These are phyloP conservation scores for Anagyrus pseudococci DNA, from an alignment of 2,888 invertebrate species.

Conservation along the genomic window DNA sequence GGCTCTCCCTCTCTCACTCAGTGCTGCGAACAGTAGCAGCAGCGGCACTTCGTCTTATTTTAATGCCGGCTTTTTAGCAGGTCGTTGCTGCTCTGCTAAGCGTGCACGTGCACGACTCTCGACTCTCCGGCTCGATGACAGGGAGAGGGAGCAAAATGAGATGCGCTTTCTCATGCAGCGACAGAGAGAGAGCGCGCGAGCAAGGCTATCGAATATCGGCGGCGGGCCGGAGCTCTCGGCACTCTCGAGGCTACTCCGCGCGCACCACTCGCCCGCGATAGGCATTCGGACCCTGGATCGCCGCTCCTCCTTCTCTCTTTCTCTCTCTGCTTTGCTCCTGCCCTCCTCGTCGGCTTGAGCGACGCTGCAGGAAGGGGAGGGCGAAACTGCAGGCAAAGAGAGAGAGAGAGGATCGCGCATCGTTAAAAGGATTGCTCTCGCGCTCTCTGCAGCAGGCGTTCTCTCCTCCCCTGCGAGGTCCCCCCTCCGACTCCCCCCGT, in stretches of 20 bases:
- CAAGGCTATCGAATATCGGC: slow-evolving; percentile 43
- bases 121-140: slow-evolving; percentile 15
- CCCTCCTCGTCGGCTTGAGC: no score
- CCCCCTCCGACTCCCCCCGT: background rate
- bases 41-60: no score
- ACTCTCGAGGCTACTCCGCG: background rate
- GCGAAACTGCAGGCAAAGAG: background rate
- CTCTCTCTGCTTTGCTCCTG: no score
- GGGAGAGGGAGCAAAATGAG: slow-evolving; percentile 36
- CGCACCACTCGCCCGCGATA: slow-evolving; percentile 3
- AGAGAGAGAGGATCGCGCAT: slow-evolving; percentile 43
- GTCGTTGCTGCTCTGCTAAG: no score
- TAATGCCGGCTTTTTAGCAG: no score
- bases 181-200: slow-evolving; percentile 20
- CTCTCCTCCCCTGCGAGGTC: background rate
- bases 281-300: slow-evolving; percentile 11
- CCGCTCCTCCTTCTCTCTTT: no score
- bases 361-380: slow-evolving; percentile 38
- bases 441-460: no score
- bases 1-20: no score
- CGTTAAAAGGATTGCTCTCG: slow-evolving; percentile 54
- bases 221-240: background rate
- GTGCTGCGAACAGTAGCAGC: no score
- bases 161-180: slow-evolving; percentile 34
- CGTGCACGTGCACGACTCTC: no score